These are phyloP conservation scores for Sigmodon hispidus DNA, from an alignment of 2,113 vertebrate genomes.

Conservation along the genomic window DNA sequence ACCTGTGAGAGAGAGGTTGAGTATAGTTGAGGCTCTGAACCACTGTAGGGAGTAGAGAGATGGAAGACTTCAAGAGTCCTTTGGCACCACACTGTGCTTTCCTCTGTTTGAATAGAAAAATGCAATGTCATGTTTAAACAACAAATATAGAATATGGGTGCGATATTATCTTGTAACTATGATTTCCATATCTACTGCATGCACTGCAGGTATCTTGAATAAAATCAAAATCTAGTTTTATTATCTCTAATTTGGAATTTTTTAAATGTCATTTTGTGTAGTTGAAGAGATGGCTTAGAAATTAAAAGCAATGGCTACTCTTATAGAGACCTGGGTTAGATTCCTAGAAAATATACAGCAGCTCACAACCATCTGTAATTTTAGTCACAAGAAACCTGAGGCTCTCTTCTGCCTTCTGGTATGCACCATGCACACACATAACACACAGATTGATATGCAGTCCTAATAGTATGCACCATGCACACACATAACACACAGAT, in stretches of 20 bases:
- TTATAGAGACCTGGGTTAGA: neutral
- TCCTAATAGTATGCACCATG: neutral
- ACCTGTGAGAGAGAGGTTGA: neutral
- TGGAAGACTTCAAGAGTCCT: neutral
- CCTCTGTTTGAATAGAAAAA: neutral
- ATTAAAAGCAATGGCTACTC: neutral
- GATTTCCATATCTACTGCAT: neutral
- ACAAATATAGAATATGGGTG: neutral
- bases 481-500: neutral
- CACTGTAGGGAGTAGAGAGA: neutral
- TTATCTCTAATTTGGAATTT: constrained; percentile 17
- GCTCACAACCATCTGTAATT: neutral
- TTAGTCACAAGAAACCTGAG: neutral
- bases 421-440: neutral
- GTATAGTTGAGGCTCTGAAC: neutral
- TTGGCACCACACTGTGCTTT: neutral
- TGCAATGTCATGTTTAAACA: neutral
- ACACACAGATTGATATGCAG: neutral
- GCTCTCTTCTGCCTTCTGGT: neutral
- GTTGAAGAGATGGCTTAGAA: neutral
- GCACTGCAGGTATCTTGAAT: neutral
- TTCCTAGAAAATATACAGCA: neutral
- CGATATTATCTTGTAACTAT: neutral
- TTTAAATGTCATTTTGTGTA: neutral
- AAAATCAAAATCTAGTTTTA: neutral